A percentile compares a stretch with the other conserved stretches of the same genome.
phyloP scores from a whole-genome alignment of 2,797 vertebrate species.

The Malacoraja senta region DNA sequence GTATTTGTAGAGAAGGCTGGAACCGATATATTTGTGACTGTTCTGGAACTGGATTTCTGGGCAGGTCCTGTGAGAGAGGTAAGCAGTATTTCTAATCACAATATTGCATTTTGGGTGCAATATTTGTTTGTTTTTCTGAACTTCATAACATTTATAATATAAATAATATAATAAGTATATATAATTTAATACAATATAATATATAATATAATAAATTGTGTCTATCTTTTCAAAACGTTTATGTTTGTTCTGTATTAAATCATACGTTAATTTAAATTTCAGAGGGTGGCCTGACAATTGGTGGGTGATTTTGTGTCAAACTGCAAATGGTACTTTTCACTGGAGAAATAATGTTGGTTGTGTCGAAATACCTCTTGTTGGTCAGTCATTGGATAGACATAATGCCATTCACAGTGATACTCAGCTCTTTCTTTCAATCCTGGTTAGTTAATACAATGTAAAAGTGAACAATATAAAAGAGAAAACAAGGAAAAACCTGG shows the following conservation, averaged over 20 bases:
- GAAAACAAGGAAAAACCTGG: not conserved
- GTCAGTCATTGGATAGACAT: not conserved
- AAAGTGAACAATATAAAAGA: not conserved
- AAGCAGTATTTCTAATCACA: slow-evolving; percentile 43
- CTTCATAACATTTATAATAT: too few relatives aligned
- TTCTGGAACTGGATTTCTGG: slow-evolving; percentile 86
- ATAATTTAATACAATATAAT: too few relatives aligned
- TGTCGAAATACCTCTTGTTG: not conserved
- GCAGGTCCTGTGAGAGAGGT: slow-evolving; percentile 94
- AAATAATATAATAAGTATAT: too few relatives aligned
- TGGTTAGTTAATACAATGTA: not conserved
- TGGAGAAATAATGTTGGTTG: not conserved
- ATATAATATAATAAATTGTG: too few relatives aligned
- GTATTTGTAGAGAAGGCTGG: slow-evolving; percentile 91
- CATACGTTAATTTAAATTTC: not conserved
- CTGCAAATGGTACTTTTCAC: not conserved
- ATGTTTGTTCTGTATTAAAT: not conserved
- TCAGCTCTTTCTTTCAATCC: not conserved
- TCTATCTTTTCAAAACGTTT: too few relatives aligned
- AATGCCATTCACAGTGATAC: not conserved
- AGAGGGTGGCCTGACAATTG: not conserved
- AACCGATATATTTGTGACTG: slow-evolving; percentile 97
- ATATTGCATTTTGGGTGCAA: not conserved
- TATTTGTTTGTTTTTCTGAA: not conserved
- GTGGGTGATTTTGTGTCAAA: not conserved